Percentiles rank a stretch among this genome's conserved stretches.
Evolutionary conservation across 2,888 invertebrate genomes (phyloP).

Genomic region (Sarcophaga subvicina): DNA sequence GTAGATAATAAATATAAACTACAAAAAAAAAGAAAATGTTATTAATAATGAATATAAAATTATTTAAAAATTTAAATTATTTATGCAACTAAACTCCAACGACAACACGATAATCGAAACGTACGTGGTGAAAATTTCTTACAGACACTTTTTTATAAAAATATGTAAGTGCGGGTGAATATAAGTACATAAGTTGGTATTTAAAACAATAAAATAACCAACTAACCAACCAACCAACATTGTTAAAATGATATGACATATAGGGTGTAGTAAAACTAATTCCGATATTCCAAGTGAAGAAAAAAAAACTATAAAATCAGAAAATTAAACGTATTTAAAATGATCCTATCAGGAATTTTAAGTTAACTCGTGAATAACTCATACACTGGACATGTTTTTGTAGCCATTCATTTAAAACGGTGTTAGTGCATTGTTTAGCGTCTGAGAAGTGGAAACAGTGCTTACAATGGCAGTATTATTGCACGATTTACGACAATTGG

Average conservation of each 20-base stretch:
- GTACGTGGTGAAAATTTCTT: conserved; percentile 53
- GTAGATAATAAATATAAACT: background rate
- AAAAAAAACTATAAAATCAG: too few species aligned
- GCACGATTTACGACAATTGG: too few species aligned
- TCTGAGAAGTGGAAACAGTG: too few species aligned
- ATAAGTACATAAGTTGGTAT: background rate
- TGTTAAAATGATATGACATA: background rate
- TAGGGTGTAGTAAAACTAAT: too few species aligned
- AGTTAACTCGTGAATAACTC: too few species aligned
- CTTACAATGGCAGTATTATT: too few species aligned
- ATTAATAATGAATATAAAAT: background rate
- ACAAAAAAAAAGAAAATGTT: background rate
- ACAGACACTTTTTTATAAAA: background rate
- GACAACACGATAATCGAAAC: conserved; percentile 15
- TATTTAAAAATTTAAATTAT: background rate
- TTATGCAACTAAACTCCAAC: conserved; percentile 52
- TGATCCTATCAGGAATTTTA: too few species aligned
- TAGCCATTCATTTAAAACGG: too few species aligned
- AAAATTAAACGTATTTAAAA: too few species aligned
- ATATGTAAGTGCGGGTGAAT: background rate
- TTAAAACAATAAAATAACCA: background rate
- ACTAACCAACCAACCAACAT: conserved; percentile 21
- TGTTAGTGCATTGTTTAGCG: too few species aligned
- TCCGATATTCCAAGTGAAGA: too few species aligned
- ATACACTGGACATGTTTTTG: too few species aligned